Evolutionary conservation across 2,113 vertebrate genomes (phyloP).

Genomic region (Mustela lutreola): DNA sequence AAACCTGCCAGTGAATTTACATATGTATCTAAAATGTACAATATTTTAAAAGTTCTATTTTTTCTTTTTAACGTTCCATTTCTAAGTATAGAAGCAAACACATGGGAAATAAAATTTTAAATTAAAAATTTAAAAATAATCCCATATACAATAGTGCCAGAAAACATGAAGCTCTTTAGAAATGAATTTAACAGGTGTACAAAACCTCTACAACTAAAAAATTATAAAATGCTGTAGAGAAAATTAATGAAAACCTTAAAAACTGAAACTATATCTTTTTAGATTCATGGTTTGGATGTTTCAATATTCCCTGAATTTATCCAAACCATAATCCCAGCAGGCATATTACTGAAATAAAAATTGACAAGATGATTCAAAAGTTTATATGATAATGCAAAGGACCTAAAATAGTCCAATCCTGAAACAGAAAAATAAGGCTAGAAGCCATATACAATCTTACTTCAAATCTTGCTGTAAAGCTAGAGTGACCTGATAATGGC

Average conservation of each 20-base stretch:
- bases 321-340: neutral
- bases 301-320: constrained; percentile 9
- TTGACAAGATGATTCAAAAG: constrained; percentile 13
- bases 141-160: neutral
- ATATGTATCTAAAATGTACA: neutral
- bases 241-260: neutral
- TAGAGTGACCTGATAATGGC: neutral
- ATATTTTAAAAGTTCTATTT: neutral
- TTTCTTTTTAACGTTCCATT: neutral
- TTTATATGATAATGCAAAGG: neutral
- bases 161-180: constrained; percentile 37
- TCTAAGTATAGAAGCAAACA: constrained; percentile 13
- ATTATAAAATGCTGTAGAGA: neutral
- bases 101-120: neutral
- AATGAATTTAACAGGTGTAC: neutral
- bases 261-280: constrained; percentile 5
- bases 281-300: neutral
- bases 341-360: constrained; percentile 41
- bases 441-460: neutral
- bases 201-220: neutral
- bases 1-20: constrained; percentile 11
- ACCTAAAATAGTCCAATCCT: neutral
- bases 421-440: neutral
- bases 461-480: neutral
- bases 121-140: constrained; percentile 13